These are phyloP conservation scores for Anser cygnoides DNA, from an alignment of 2,113 vertebrate genomes.

Conservation along the genomic window DNA sequence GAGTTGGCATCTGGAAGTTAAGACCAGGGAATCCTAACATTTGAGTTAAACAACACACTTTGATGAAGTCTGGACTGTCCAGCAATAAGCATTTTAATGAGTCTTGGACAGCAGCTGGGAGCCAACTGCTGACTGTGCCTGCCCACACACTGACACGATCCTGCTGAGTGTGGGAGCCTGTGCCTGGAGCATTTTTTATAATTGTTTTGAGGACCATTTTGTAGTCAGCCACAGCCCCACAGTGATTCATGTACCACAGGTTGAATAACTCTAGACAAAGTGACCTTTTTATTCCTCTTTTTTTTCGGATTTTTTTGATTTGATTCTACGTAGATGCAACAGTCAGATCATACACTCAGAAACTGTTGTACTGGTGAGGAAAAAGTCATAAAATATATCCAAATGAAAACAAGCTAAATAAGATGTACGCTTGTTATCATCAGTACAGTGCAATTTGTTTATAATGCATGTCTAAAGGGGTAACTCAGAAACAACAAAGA, in stretches of 20 bases:
- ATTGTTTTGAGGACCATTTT: not conserved
- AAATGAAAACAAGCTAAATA: not conserved
- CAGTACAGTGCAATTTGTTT: not conserved
- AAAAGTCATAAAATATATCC: rapidly evolving
- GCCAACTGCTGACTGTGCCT: not conserved
- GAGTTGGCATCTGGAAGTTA: not conserved
- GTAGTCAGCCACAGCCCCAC: not conserved
- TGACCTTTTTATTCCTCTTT: not conserved
- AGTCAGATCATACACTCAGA: not conserved
- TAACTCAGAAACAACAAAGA: not conserved
- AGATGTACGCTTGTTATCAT: not conserved
- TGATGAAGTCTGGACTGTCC: not conserved
- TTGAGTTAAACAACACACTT: not conserved
- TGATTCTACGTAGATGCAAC: not conserved
- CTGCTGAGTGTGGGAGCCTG: not conserved
- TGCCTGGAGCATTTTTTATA: not conserved
- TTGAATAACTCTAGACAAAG: not conserved
- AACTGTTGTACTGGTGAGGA: not conserved
- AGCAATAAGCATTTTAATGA: not conserved
- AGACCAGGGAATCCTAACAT: not conserved
- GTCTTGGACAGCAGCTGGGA: not conserved
- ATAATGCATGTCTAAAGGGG: not conserved
- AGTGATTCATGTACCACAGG: not conserved
- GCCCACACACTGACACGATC: not conserved
- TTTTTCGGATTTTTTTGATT: not conserved